Evolutionary conservation across 2,797 vertebrate genomes (phyloP).

Genomic region (Prunella strophiata): DNA sequence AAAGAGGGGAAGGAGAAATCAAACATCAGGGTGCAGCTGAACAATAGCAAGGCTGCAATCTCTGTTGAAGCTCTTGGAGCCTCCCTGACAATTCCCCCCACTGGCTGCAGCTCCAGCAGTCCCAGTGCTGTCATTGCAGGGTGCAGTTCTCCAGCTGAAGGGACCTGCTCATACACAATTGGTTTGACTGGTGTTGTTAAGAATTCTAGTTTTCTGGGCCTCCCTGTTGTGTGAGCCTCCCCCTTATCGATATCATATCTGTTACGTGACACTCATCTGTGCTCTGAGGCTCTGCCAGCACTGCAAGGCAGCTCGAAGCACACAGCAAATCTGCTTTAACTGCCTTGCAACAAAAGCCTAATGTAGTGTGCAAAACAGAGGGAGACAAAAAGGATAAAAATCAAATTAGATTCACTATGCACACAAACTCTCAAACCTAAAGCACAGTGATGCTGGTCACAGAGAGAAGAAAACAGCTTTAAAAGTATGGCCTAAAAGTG

Average conservation of each 20-base stretch:
- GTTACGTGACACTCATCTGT: background rate
- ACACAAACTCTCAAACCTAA: background rate
- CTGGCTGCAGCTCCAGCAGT: background rate
- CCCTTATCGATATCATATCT: background rate
- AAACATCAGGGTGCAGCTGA: background rate
- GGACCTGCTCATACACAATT: background rate
- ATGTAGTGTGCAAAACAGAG: background rate
- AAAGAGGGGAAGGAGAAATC: background rate
- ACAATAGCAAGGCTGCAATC: background rate
- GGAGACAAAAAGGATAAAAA: conserved; percentile 33
- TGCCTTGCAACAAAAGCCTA: conserved; percentile 20
- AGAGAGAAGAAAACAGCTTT: background rate
- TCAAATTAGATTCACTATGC: conserved; percentile 11
- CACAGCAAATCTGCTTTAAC: conserved; percentile 5
- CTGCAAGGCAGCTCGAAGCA: background rate
- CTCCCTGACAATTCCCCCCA: background rate
- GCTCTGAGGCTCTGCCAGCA: conserved; percentile 10
- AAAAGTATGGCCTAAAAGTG: background rate
- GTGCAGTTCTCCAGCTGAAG: background rate
- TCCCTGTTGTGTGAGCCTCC: background rate
- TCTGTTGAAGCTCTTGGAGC: background rate
- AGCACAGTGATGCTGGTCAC: background rate
- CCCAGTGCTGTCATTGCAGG: background rate
- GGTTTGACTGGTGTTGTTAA: background rate
- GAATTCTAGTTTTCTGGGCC: background rate